Percentiles rank a stretch among this genome's conserved stretches.
phyloP scores from a whole-genome alignment of 2,113 vertebrate genomes.

The Eptesicus fuscus region DNA sequence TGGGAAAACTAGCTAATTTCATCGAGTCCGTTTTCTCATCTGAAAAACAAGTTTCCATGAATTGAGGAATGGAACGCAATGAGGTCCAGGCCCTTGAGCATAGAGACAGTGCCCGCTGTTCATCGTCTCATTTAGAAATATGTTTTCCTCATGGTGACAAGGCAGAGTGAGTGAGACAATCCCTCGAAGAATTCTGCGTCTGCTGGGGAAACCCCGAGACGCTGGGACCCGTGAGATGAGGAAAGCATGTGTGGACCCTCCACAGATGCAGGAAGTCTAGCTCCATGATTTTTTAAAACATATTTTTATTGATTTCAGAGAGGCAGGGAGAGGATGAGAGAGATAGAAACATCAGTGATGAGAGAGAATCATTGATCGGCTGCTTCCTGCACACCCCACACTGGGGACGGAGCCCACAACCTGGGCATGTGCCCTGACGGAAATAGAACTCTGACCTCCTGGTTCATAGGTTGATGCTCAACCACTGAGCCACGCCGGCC shows the following conservation, averaged over 20 bases:
- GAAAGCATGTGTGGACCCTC: neutral
- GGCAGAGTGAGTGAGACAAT: neutral
- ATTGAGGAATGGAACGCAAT: neutral
- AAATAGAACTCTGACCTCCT: too few species aligned
- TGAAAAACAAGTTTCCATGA: neutral
- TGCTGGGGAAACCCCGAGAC: neutral
- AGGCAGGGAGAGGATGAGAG: too few species aligned
- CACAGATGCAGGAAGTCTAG: neutral
- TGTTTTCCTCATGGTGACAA: neutral
- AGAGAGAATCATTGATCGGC: too few species aligned
- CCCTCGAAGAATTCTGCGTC: neutral
- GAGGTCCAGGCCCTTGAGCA: fast-evolving
- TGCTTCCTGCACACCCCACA: too few species aligned
- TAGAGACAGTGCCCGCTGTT: neutral
- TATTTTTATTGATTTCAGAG: too few species aligned
- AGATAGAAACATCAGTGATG: too few species aligned
- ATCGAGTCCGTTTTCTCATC: neutral
- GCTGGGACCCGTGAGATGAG: fast-evolving
- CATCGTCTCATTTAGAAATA: neutral
- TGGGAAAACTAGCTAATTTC: neutral
- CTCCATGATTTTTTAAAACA: too few species aligned
- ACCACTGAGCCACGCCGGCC: too few species aligned
- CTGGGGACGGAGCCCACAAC: too few species aligned
- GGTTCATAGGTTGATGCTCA: too few species aligned
- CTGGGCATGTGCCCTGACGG: too few species aligned